Evolutionary conservation across 2,797 vertebrate genomes (phyloP).

Genomic region (Poecilia picta): DNA sequence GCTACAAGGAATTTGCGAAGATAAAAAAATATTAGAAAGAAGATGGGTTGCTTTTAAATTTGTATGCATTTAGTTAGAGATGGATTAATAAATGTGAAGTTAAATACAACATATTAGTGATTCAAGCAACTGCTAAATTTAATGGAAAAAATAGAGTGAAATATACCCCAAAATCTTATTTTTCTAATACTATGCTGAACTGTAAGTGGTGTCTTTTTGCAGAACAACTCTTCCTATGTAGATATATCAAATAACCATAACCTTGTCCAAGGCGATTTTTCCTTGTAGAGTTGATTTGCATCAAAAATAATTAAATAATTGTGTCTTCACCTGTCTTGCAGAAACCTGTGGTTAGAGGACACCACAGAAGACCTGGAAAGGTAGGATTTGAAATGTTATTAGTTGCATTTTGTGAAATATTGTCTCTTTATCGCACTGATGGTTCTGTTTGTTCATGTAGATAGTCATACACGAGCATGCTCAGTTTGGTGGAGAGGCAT

Average conservation of each 20-base stretch:
- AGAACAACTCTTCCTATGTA: background rate
- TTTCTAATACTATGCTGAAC: background rate
- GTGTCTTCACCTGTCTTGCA: constrained; percentile 45
- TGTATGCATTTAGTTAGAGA: background rate
- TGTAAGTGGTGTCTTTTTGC: background rate
- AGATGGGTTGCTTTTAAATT: background rate
- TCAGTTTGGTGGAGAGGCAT: constrained; percentile 76
- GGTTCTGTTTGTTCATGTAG: constrained; percentile 67
- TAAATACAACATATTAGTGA: background rate
- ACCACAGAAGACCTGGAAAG: constrained; percentile 96
- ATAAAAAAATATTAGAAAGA: background rate
- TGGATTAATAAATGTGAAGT: background rate
- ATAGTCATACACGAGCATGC: constrained; percentile 85
- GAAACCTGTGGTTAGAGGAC: constrained; percentile 68
- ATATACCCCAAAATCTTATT: background rate
- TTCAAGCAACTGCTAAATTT: background rate
- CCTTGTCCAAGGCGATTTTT: background rate
- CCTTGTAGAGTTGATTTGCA: background rate
- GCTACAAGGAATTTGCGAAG: background rate
- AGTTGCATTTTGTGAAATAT: background rate
- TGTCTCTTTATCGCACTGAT: background rate
- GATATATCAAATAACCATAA: background rate
- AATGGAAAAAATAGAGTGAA: background rate
- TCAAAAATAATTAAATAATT: constrained; percentile 7
- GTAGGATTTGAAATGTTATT: constrained; percentile 74